A percentile compares a stretch with the other conserved stretches of the same genome.
These are phyloP conservation scores for Rhodeus uyekii DNA, from an alignment of 2,797 vertebrate genomes.

Conservation along the genomic window DNA sequence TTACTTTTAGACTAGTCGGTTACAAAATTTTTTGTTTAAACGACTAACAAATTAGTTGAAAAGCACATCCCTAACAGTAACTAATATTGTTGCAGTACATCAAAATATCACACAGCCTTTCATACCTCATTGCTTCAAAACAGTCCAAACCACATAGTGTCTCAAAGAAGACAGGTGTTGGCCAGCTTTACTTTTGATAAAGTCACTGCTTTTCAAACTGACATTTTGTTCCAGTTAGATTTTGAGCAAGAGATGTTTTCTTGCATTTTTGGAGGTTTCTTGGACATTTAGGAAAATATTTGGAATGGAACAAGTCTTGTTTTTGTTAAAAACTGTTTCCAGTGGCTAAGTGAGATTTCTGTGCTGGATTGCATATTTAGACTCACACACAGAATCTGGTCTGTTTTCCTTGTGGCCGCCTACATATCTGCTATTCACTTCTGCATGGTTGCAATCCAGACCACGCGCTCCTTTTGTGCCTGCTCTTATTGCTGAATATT, in stretches of 20 bases:
- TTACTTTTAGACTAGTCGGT: too few species aligned
- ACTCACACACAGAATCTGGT: not conserved
- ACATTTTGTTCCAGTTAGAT: not conserved
- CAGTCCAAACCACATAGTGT: not conserved
- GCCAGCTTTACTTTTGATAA: not conserved
- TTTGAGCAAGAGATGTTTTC: slow-evolving; percentile 1
- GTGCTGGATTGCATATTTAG: slow-evolving; percentile 21
- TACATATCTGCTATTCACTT: slow-evolving; percentile 23
- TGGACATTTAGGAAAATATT: slow-evolving; percentile 35
- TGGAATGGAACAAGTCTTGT: slow-evolving; percentile 18
- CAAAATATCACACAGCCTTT: not conserved
- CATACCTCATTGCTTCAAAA: not conserved
- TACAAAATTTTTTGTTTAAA: too few species aligned
- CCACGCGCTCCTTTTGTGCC: slow-evolving; percentile 15
- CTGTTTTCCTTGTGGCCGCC: slow-evolving; percentile 41
- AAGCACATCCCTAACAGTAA: too few species aligned
- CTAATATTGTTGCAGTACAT: not conserved
- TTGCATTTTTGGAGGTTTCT: too few species aligned
- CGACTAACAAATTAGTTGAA: too few species aligned
- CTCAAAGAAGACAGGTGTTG: not conserved
- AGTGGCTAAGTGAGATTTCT: slow-evolving; percentile 23
- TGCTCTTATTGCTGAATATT: slow-evolving; percentile 17
- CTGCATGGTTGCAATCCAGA: slow-evolving; percentile 24
- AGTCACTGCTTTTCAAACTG: not conserved
- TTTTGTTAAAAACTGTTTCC: slow-evolving; percentile 28